Base-by-base conservation (phyloP, 2,888 invertebrate genomes). In the Apomyelois bistriatella region DNA sequence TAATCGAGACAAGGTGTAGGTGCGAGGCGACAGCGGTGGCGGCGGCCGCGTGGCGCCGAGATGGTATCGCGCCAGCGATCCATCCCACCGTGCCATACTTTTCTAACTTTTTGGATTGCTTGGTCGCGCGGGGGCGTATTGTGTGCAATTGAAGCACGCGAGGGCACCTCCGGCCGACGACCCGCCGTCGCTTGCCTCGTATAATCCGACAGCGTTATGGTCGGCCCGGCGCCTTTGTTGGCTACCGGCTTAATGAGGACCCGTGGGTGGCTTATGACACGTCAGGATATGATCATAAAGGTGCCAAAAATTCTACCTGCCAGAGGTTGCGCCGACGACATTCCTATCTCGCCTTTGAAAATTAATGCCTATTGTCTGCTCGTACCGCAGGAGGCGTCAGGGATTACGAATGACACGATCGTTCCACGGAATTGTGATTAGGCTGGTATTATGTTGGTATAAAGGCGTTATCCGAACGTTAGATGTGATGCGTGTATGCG, bases 261-360 rank as follows among this genome's bases (percentile, higher is more conserved):
- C 79, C 82, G 87, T 88, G 87, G 89, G 88, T 87, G 86, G 87
- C 87, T 82, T 85, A 86, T 86, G 86, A 88, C 82, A 86, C 79
- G 85, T 79, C 84, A 84, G 84, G 87, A 86, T 84, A 76, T 80
- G 84, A 86, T 88, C 85, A 85, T 85, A 86, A 87, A 88, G 85
- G 87, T 85, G 88, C 85, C 84, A 88, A 89, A 88, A 82, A 84
- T 77, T 85, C 78, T 89, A 90, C 89, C 89, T 89, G 89, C 76
- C 69, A 64, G 69, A 72, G 69, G 76, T 73, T 66, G 71, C 74
- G 74, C 70, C 76, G 76, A 75, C 84, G 81, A 82, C 88, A 88
- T 87, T 87, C 86, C 84, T 86, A 76, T 75, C 79, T 78, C 75
- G 73, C 81, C 78, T 79, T 85, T 79, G 76, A 82, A 85, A 88